Percentiles rank a stretch among this genome's conserved stretches.
These are phyloP conservation scores for Nomada ruficornis DNA, from an alignment of 2,888 invertebrate genomes.

Conservation along the genomic window DNA sequence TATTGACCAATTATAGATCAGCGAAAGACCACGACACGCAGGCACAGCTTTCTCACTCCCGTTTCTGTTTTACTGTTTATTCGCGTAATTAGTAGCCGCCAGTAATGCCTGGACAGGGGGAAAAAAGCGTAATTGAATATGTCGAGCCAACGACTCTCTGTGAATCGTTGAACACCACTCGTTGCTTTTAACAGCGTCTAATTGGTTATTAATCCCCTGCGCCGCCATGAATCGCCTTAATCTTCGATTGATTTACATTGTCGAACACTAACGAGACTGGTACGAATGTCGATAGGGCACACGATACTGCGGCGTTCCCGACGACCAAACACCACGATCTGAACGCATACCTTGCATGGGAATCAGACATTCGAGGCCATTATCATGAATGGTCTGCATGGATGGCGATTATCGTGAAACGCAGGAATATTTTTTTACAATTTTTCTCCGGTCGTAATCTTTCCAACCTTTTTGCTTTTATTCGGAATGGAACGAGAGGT, in stretches of 20 bases:
- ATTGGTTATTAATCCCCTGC: conserved; percentile 59
- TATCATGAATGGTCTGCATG: conserved; percentile 6
- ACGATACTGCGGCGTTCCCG: neutral
- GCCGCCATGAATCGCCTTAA: conserved; percentile 21
- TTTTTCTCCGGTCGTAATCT: neutral
- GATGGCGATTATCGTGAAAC: neutral
- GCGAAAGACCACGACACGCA: neutral
- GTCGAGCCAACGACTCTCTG: conserved; percentile 7
- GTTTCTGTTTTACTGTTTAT: neutral
- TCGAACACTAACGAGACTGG: conserved; percentile 42
- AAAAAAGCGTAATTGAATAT: conserved; percentile 60
- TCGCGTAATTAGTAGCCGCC: conserved; percentile 59
- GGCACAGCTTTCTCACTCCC: neutral
- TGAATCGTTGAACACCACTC: conserved; percentile 20
- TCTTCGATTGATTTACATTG: conserved; percentile 56
- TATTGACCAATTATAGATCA: conserved; percentile 25
- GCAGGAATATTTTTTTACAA: neutral
- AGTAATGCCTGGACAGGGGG: conserved; percentile 26
- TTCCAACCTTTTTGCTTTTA: neutral
- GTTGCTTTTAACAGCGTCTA: conserved; percentile 28
- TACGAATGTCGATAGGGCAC: conserved; percentile 17
- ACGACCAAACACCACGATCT: neutral
- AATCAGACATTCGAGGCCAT: conserved; percentile 28
- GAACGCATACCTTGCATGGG: neutral
- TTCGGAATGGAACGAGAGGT: neutral